Evolutionary conservation across 2,888 invertebrate species (phyloP), one percentile per base, ranked within the genome.

Genomic region (Lagria hirta): DNA sequence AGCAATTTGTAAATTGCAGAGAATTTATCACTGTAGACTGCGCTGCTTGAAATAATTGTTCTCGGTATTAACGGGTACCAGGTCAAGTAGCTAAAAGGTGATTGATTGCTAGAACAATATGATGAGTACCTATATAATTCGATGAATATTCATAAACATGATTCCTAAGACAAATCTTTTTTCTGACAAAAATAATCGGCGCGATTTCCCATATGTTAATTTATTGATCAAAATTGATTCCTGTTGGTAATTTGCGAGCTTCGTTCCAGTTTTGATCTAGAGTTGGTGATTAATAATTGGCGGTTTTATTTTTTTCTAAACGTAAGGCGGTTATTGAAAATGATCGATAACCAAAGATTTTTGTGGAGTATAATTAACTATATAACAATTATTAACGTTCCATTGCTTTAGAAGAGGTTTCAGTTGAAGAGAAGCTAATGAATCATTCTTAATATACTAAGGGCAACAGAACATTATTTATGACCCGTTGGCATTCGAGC

Each of bases 311-410:
- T 27, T 32, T 30, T 37, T 37, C 21, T 7, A 33, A n/a, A n/a
- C n/a, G n/a, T n/a, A n/a, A n/a, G 22, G 33, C 27, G 17, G 30
- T 29, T 44, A 48, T 43, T 43, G 48, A 43, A 48, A 43, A 48
- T 48, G 48, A 48, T 48, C 37, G 48, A 48, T 48, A 38, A 29
- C 38, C 38, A n/a, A 18, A 20, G 30, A 43, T 33, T 43, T 48
- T 48, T 18, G 36, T 37, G 22, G 36, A 37, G 37, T 43, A 43
- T 48, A 48, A 48, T 48, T 48, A 48, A 43, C 38, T 17, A 38
- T 28, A 48, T 48, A 48, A 48, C 48, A 43, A 38, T 43, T 47
- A 47, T 42, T 47, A 47, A 34, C 32, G 43, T 43, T 48, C 47
- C 47, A 42, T 27, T 46, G 22, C 37, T 42, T 32, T 26, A 30